Percentiles rank a stretch among this genome's conserved stretches.
phyloP scores from a whole-genome alignment of 2,888 invertebrate species.

The Tenthredo notha region DNA sequence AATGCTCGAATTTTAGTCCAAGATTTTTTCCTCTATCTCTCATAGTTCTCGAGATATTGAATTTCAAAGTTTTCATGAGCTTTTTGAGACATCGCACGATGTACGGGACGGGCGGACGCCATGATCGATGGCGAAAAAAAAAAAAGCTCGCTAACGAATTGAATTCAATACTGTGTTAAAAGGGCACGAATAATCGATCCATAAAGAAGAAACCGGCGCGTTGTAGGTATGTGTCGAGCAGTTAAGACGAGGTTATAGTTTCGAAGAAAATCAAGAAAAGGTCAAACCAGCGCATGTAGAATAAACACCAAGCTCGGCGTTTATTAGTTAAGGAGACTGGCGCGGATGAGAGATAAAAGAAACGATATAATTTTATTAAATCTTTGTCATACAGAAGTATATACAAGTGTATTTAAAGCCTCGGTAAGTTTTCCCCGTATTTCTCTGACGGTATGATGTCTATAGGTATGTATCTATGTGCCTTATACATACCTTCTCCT shows the following conservation, averaged over 20 bases:
- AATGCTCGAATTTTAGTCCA: not conserved
- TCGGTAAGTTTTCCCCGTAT: not conserved
- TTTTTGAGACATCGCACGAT: not conserved
- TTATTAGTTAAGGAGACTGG: slow-evolving; percentile 3
- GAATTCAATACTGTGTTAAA: not conserved
- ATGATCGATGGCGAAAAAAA: not conserved
- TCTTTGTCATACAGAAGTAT: not conserved
- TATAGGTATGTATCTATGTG: not conserved
- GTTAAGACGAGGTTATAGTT: not conserved
- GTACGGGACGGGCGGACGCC: not conserved
- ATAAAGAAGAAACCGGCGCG: not conserved
- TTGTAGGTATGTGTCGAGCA: not conserved
- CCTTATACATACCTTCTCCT: slow-evolving; percentile 50
- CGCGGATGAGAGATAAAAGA: not conserved
- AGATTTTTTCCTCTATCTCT: not conserved
- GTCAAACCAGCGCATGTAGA: not conserved
- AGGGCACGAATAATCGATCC: not conserved
- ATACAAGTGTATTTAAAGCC: not conserved
- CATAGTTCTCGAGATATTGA: not conserved
- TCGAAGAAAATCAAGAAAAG: not conserved
- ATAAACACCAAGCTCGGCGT: not conserved
- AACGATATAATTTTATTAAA: slow-evolving; percentile 15
- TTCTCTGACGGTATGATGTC: slow-evolving; percentile 7
- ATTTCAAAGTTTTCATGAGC: not conserved
- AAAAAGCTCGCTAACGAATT: not conserved